phyloP scores from a whole-genome alignment of 1,140 invertebrate species.

The Asbolus verrucosus region DNA sequence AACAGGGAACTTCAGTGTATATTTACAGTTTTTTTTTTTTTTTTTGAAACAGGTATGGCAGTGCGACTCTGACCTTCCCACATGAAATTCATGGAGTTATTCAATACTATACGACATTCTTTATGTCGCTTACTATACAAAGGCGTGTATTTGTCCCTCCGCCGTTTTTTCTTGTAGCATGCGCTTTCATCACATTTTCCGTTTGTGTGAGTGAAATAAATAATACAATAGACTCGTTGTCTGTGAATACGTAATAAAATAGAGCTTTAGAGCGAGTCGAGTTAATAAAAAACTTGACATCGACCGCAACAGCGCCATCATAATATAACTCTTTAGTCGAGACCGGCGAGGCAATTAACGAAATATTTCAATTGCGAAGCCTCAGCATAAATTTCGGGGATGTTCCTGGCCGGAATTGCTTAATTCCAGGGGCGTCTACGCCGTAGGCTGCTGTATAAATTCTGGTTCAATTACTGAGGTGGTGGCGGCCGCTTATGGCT shows the following conservation, averaged over 20 bases:
- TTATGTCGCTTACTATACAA: too few species aligned
- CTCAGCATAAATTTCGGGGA: conserved; percentile 1
- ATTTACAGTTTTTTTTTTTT: too few species aligned
- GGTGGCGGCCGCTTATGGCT: conserved; percentile 39
- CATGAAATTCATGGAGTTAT: too few species aligned
- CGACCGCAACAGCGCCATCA: too few species aligned
- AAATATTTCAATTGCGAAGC: conserved; percentile 19
- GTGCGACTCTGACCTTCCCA: too few species aligned
- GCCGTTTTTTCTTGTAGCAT: background rate
- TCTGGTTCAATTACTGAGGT: conserved; percentile 39
- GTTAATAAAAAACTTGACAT: conserved; percentile 2
- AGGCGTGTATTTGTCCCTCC: background rate
- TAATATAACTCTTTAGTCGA: background rate
- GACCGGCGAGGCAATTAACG: background rate
- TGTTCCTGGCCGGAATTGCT: conserved; percentile 18
- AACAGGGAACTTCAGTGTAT: too few species aligned
- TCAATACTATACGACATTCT: too few species aligned
- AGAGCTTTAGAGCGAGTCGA: conserved; percentile 7
- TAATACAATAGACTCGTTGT: conserved; percentile 15
- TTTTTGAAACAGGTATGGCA: too few species aligned
- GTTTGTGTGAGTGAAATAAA: conserved; percentile 17
- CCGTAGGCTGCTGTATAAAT: conserved; percentile 37
- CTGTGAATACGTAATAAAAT: conserved; percentile 24
- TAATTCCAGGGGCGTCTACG: conserved; percentile 25
- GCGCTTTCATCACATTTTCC: conserved; percentile 9